Base-by-base conservation (phyloP, 2,888 invertebrate genomes). In the Leucophora obtusa region DNA sequence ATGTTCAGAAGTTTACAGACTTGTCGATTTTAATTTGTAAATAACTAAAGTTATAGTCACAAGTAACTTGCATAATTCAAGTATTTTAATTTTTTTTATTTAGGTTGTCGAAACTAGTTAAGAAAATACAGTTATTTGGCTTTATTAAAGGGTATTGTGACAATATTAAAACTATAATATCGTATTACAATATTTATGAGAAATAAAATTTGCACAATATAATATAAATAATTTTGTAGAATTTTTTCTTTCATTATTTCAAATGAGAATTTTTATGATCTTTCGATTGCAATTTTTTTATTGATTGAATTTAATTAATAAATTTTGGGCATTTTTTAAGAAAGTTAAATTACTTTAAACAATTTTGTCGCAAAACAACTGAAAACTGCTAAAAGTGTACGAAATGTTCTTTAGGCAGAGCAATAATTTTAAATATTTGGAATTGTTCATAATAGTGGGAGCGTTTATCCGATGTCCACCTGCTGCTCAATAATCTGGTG, bases 1-100 rank as follows among this genome's bases (percentile, higher is more conserved):
- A 65, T 69, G 77, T 66, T 76, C 83, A 81, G 79, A 76, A 73
- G 81, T 81, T 77, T 81, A 73, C 77, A 77, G 56, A 77, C 73
- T 81, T 81, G 81, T 81, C 81, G 81, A 59, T 73, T 73, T 81
- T 73, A 77, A 81, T 81, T 81, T 77, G 59, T 21, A 69, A 62
- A 65, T 38, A 59, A 35, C 68, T 76, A n/a, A 50, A 73, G 28
- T 69, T 65, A 65, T 15, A 15, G 10, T 38, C 6, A 35, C 1
- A 38, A 69, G 28, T 69, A 69, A 72, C 68, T 80, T 76, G 69
- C 76, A 59, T 65, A 76, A 76, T 63, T 58, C 28, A 50, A 15
- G 10, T 18, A 18, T 15, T 47, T 47, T 56, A 2, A 5, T 10
- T 0, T 10, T 17, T 54, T 14, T 1, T 43, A 1, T n/a, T 11